Base-by-base conservation (phyloP, 2,888 invertebrate genomes). In the Torymus auratus region DNA sequence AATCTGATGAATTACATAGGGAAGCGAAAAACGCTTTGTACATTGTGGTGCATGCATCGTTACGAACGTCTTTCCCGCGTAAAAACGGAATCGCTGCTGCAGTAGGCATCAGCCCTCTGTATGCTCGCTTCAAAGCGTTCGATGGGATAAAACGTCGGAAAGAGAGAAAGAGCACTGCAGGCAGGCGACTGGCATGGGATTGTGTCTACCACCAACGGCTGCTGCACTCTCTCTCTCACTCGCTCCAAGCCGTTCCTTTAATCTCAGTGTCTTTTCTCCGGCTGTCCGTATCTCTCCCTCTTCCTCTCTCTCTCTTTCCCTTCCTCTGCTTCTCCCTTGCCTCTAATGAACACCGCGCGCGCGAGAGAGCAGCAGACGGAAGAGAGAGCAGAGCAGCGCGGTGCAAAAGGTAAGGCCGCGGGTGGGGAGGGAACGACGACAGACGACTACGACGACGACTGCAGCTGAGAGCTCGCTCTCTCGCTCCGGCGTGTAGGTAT, bases 281-380 rank as follows among this genome's bases (percentile, higher is more conserved):
- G 82, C 77, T 81, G 81, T 81, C 76, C 69, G 82, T 82, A 69
- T 80, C 80, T 73, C 64, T 79, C 65, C 64, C 68, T 28, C 71
- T 67, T 50, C 64, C 55, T 69, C 69, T 52, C 81, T 64, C 79
- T 70, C 74, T 58, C 75, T n/a, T n/a, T 77, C 69, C 83, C 58
- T 58, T 53, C 52, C 23, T 72, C 55, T 80, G 78, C 74, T 72
- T 58, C 77, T 79, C 65, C 82, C 70, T 58, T 50, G 20, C n/a
- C 41, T 41, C 50, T 80, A 80, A 79, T 80, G 83, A 83, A 71
- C 58, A 55, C 70, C 81, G 80, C 79, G 81, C 68, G 60, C 75
- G 60, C 17, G 55, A 55, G 65, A 74, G 65, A 14, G 65, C 41
- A 50, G 61, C 20, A 17, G 60, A 14, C 14, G 13, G 68, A 15